These are phyloP conservation scores for Dendrolimus houi DNA, from an alignment of 2,888 invertebrate genomes.

Conservation along the genomic window DNA sequence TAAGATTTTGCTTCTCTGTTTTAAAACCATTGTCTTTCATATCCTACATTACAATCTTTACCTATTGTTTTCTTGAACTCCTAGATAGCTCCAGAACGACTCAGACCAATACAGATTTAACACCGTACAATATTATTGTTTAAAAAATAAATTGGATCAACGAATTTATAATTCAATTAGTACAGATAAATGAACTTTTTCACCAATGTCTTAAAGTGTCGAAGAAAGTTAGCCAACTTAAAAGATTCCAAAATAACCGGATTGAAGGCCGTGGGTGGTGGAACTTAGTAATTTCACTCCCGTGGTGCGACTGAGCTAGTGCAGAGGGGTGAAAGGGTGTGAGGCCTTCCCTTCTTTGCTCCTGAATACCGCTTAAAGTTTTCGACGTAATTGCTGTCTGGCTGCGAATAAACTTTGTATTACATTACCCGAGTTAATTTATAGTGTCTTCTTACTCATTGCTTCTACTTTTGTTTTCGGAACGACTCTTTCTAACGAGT, in stretches of 20 bases:
- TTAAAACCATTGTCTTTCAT: too few relatives aligned
- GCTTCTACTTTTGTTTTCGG: conserved; percentile 51
- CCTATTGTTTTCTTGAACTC: too few relatives aligned
- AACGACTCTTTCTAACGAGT: conserved; percentile 38
- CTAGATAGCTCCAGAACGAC: too few relatives aligned
- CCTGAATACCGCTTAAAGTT: conserved; percentile 70
- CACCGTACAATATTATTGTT: too few relatives aligned
- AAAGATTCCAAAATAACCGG: conserved; percentile 59
- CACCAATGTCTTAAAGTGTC: conserved; percentile 27
- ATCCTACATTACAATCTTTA: too few relatives aligned
- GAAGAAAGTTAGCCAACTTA: conserved; percentile 43
- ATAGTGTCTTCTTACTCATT: conserved; percentile 68
- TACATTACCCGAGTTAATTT: conserved; percentile 70
- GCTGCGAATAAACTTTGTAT: conserved; percentile 71
- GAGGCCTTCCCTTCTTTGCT: conserved; percentile 46
- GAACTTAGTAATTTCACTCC: conserved; percentile 57
- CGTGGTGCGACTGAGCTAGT: conserved; percentile 44
- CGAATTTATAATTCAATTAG: conserved; percentile 4
- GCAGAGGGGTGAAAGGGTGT: conserved; percentile 42
- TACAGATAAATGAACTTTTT: conserved; percentile 24
- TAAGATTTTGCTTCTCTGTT: too few relatives aligned
- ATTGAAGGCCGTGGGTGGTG: conserved; percentile 39
- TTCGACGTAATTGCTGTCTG: conserved; percentile 70
- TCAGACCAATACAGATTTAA: too few relatives aligned
- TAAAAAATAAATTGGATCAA: background rate